Evolutionary conservation across 92 coral and sea anemone genomes (phyloP).

Genomic region (Isaurus tuberculatus): DNA sequence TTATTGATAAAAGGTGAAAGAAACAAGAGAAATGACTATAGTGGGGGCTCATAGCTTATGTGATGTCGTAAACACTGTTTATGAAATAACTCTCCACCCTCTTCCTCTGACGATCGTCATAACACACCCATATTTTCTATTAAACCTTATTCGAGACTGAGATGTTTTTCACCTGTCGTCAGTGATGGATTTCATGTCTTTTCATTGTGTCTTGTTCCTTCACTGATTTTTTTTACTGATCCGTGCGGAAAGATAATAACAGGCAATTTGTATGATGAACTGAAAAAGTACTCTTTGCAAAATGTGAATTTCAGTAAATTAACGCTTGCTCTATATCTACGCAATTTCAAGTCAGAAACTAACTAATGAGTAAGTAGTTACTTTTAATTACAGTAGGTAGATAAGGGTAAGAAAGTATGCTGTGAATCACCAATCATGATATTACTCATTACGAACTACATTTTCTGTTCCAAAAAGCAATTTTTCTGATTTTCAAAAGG

Average conservation of each 20-base stretch:
- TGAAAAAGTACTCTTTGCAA: no score
- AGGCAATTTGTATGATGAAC: not conserved
- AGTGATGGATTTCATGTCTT: conserved; percentile 4
- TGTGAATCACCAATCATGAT: no score
- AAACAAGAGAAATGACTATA: not conserved
- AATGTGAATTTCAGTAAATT: not conserved
- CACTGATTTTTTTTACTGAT: conserved; percentile 24
- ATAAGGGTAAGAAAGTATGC: no score
- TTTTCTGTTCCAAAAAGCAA: no score
- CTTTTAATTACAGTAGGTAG: no score
- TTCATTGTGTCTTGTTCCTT: not conserved
- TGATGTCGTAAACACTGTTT: conserved; percentile 18
- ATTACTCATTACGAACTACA: no score
- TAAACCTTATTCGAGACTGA: not conserved
- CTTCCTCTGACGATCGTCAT: conserved; percentile 6
- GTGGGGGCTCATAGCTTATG: not conserved
- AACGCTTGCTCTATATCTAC: not conserved
- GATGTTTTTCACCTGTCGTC: conserved; percentile 22
- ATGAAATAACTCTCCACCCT: conserved; percentile 20
- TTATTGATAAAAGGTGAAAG: not conserved
- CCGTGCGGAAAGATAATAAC: conserved; percentile 26
- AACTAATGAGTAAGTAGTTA: no score
- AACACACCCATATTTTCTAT: conserved; percentile 7
- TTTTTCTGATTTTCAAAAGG: no score
- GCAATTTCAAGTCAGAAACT: not conserved